These are phyloP conservation scores for Catharus ustulatus DNA, from an alignment of 2,797 vertebrate genomes.

Conservation along the genomic window DNA sequence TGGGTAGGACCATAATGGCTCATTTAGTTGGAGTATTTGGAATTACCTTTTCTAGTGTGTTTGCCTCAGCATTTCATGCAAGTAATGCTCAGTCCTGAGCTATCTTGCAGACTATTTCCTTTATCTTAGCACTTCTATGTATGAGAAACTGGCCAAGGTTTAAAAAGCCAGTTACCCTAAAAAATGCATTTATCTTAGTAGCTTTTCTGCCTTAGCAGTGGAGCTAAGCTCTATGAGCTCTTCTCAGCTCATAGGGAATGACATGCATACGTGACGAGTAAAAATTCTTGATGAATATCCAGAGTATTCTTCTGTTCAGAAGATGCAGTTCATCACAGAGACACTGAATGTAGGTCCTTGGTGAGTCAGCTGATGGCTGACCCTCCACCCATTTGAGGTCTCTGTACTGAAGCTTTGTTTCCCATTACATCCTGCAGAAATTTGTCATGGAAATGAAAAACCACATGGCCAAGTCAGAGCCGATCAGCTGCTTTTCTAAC, in stretches of 20 bases:
- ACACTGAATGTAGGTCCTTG: background rate
- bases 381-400: accelerated
- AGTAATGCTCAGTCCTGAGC: background rate
- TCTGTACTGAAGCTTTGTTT: background rate
- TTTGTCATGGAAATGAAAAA: background rate
- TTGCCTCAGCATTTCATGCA: background rate
- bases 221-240: no score
- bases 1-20: background rate
- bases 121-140: background rate
- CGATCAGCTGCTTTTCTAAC: conserved; percentile 19
- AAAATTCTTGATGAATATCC: background rate
- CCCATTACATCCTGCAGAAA: background rate
- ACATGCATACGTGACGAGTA: background rate
- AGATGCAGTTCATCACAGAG: background rate
- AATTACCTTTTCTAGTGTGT: background rate
- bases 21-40: background rate
- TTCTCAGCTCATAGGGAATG: background rate
- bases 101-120: background rate
- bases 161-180: background rate
- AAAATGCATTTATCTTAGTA: background rate
- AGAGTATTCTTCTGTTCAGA: background rate
- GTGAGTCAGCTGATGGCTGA: background rate
- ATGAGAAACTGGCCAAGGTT: background rate
- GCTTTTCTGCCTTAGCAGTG: background rate
- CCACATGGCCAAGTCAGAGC: background rate